A percentile compares a stretch with the other conserved stretches of the same genome.
Evolutionary conservation across 2,888 invertebrate species (phyloP).

Genomic region (Scelioninae gen. 2): DNA sequence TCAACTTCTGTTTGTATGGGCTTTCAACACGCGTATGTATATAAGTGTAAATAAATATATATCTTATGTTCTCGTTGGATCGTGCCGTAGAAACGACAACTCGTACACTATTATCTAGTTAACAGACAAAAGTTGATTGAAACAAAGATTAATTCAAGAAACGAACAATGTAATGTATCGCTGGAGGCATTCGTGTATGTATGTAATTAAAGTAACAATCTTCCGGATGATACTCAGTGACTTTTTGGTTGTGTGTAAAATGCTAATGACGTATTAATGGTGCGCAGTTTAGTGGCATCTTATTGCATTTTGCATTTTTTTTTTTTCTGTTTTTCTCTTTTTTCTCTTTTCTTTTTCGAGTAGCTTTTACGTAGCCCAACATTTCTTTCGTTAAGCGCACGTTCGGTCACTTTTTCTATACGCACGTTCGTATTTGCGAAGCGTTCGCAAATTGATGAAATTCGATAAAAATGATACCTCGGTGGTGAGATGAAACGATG

Average conservation of each 20-base stretch:
- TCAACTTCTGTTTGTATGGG: slow-evolving; percentile 55
- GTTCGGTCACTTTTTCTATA: slow-evolving; percentile 36
- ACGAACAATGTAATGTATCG: slow-evolving; percentile 35
- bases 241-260: slow-evolving; percentile 46
- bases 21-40: slow-evolving; percentile 62
- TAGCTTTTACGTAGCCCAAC: slow-evolving; percentile 21
- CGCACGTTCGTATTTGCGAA: slow-evolving; percentile 17
- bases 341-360: no score
- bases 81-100: slow-evolving; percentile 37
- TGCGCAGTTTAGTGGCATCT: slow-evolving; percentile 18
- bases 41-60: slow-evolving; percentile 63
- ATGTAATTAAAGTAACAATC: slow-evolving; percentile 55
- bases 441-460: slow-evolving; percentile 25
- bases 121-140: slow-evolving; percentile 25
- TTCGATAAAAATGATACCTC: slow-evolving; percentile 3
- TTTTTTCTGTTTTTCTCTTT: slow-evolving; percentile 1
- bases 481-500: slow-evolving; percentile 30
- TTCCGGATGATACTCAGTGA: slow-evolving; percentile 44
- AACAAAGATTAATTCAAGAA: slow-evolving; percentile 22
- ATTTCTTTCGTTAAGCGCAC: slow-evolving; percentile 29
- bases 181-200: slow-evolving; percentile 48
- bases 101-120: slow-evolving; percentile 23
- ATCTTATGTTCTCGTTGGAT: slow-evolving; percentile 63
- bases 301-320: slow-evolving; percentile 12
- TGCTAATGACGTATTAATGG: slow-evolving; percentile 7